Conservation (phyloP, 1,140 invertebrate genomes). For the Littorina saxatilis region DNA sequence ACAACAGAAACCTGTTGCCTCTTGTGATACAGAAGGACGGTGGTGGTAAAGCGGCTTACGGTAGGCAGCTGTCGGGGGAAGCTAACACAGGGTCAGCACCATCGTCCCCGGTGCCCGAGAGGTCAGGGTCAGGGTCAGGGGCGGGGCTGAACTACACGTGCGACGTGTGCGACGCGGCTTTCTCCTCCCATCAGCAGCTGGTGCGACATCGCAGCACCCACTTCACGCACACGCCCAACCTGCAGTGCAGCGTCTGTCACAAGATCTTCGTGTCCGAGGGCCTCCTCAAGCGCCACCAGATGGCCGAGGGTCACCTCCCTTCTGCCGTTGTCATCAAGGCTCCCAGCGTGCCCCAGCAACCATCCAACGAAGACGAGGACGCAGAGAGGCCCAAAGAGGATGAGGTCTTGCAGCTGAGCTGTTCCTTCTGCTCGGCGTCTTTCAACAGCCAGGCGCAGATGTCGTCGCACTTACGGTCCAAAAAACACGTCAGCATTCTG, state of each 20-base stretch:
- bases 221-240: constrained; percentile 85
- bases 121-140: not conserved
- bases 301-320: constrained; percentile 7
- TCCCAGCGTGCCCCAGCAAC: not conserved
- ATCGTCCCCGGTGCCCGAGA: not conserved
- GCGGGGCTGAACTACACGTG: constrained; percentile 79
- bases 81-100: not conserved
- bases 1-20: not conserved
- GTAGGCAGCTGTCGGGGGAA: not conserved
- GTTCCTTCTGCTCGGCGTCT: constrained; percentile 43
- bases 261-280: constrained; percentile 29
- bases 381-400: not conserved
- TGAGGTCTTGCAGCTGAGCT: not conserved
- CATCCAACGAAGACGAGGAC: not conserved
- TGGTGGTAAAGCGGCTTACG: no score
- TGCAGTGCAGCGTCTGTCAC: constrained; percentile 50
- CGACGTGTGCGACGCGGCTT: constrained; percentile 92
- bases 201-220: constrained; percentile 96
- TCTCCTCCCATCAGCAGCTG: constrained; percentile 92
- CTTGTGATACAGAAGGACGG: not conserved
- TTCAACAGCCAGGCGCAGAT: constrained; percentile 84
- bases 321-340: constrained; percentile 11
- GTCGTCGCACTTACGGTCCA: constrained; percentile 96
- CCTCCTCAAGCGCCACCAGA: constrained; percentile 37
- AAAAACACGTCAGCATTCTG: constrained; percentile 97